Evolutionary conservation across 2,113 vertebrate species (phyloP), one percentile per base, ranked within the genome.

Genomic region (Polypterus senegalus): DNA sequence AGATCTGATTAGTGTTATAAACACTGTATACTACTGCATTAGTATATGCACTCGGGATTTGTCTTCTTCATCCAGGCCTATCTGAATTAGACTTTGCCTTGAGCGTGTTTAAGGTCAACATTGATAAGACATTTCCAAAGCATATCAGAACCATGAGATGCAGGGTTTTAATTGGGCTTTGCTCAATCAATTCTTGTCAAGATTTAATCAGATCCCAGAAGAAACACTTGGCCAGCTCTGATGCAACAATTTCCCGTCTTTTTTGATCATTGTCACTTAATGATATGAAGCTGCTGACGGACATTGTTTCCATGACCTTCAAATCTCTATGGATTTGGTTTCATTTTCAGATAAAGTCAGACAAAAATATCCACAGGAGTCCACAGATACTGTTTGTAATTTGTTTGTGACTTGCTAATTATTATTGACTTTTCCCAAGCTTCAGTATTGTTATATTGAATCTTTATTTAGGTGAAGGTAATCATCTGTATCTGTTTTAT

Each of bases 171-270:
- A 62, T 59, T 66, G 65, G 49, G 56, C 62, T n/a, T 53, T 48
- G 27, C 55, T 46, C 46, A 44, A 66, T 66, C 65, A 53, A 66
- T 66, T 46, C 46, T 43, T 47, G 58, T 54, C 60, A 11, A 59
- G 61, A 53, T 58, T 46, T 51, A 58, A 54, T 58, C 65, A 48
- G 4, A 46, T 47, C 49, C 58, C 63, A 48, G 46, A 47, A 58
- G 62, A 49, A 49, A 7, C 8, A 48, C 63, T 52, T 51, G 9
- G 49, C 9, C 49, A 51, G 11, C 7, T 7, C n/a, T 5, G 9
- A 46, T 54, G 49, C 59, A 49, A 6, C 45, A 5, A 9, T 52
- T 51, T 61, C 11, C 11, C 9, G 45, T 59, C 9, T 59, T 46
- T 8, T 57, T 54, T 51, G 8, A 57, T 27, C 27, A 27, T 27